These are phyloP conservation scores for Cinclus mexicanus DNA, from an alignment of 2,113 vertebrate species.

Conservation along the genomic window DNA sequence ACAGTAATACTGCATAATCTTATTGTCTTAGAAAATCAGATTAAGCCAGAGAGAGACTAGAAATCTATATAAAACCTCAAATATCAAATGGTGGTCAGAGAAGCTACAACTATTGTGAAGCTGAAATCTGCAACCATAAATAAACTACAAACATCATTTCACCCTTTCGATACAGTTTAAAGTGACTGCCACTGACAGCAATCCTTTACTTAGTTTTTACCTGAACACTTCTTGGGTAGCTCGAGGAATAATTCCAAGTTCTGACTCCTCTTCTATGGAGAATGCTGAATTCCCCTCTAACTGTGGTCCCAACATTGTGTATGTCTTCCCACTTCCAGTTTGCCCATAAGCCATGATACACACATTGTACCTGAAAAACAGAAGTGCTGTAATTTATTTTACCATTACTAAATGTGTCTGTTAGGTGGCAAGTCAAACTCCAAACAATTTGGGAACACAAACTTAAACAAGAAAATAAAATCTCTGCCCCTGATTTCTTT, in stretches of 20 bases:
- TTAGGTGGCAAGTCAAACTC: not conserved
- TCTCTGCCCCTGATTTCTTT: not conserved
- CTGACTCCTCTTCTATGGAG: not conserved
- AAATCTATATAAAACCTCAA: not conserved
- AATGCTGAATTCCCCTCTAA: not conserved
- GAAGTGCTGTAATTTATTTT: not conserved
- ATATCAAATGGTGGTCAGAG: not conserved
- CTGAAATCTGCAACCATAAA: not conserved
- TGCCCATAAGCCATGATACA: constrained; percentile 89
- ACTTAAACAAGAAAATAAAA: not conserved
- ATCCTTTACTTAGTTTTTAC: constrained; percentile 42
- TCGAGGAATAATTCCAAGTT: constrained; percentile 82
- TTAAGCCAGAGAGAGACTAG: not conserved
- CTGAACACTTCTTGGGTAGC: constrained; percentile 82
- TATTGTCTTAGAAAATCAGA: not conserved
- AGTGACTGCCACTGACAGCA: not conserved
- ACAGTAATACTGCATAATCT: not conserved
- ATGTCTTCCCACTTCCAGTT: constrained; percentile 87
- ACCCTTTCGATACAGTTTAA: not conserved
- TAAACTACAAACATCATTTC: not conserved
- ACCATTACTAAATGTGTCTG: not conserved
- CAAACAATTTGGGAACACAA: not conserved
- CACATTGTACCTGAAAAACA: constrained; percentile 80
- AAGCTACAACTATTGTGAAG: not conserved
- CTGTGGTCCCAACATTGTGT: constrained; percentile 84